Evolutionary conservation across 92 coral and sea anemone species (phyloP).

Genomic region (Porites divaricata): DNA sequence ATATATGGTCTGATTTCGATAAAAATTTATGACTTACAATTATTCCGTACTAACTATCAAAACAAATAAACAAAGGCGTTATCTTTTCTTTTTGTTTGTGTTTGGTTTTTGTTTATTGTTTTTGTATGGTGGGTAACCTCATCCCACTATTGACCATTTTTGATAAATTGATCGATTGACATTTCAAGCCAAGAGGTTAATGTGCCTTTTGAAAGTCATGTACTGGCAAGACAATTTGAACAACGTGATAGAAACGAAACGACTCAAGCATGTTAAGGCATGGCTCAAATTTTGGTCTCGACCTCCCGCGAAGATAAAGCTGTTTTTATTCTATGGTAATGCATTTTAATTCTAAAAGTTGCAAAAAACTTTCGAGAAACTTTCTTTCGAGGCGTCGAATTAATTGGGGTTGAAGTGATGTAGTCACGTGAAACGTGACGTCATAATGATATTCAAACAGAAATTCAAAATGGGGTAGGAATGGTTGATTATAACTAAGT

Average conservation of each 20-base stretch:
- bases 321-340: too few species aligned
- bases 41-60: slow-evolving; percentile 1
- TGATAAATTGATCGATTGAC: neutral
- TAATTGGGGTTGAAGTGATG: too few species aligned
- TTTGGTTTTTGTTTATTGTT: neutral
- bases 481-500: too few species aligned
- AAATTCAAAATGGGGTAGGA: too few species aligned
- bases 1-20: slow-evolving; percentile 5
- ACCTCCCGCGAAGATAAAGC: too few species aligned
- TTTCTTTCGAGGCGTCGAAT: too few species aligned
- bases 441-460: too few species aligned
- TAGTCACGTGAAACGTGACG: too few species aligned
- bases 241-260: neutral
- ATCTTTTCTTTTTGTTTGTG: neutral
- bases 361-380: too few species aligned
- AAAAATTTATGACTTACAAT: slow-evolving; percentile 8
- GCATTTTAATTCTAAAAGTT: too few species aligned
- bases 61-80: neutral
- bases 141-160: neutral
- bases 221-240: neutral
- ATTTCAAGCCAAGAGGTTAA: neutral
- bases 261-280: too few species aligned
- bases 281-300: too few species aligned
- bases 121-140: slow-evolving; percentile 4
- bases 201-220: neutral